Conservation (phyloP, 37 sponge, comb jelly and placozoan genomes). For the Hormiphora californensis region DNA sequence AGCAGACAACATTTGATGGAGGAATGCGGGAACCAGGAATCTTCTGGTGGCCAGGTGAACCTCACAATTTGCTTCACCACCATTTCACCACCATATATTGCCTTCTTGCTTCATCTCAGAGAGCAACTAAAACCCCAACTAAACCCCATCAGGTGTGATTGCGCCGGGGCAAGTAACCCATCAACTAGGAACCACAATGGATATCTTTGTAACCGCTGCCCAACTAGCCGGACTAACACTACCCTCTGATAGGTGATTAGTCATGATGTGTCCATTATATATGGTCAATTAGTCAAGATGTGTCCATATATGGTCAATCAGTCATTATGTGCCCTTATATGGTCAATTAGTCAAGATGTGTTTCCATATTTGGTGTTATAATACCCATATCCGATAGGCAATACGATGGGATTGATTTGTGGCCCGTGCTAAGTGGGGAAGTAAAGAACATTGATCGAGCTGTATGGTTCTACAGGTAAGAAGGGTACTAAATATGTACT, state of each 20-base stretch:
- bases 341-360: too few relatives aligned
- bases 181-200: slow-evolving; percentile 73
- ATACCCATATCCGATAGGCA: slow-evolving; percentile 52
- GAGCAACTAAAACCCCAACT: too few relatives aligned
- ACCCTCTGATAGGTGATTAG: slow-evolving; percentile 63
- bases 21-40: slow-evolving; percentile 77
- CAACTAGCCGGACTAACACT: slow-evolving; percentile 59
- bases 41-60: slow-evolving; percentile 79
- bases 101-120: too few relatives aligned
- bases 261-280: too few relatives aligned
- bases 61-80: too few relatives aligned
- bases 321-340: too few relatives aligned
- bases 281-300: too few relatives aligned
- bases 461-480: slow-evolving; percentile 33
- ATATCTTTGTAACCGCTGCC: slow-evolving; percentile 65
- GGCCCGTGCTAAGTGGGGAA: neutral
- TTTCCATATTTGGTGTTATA: slow-evolving; percentile 62
- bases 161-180: slow-evolving; percentile 62
- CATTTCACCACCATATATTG: too few relatives aligned
- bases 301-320: too few relatives aligned
- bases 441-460: neutral
- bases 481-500: too few relatives aligned
- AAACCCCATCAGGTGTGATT: too few relatives aligned
- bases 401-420: slow-evolving; percentile 16
- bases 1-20: slow-evolving; percentile 78